Evolutionary conservation across 2,888 invertebrate species (phyloP).

Genomic region (Phragmatobia fuliginosa): DNA sequence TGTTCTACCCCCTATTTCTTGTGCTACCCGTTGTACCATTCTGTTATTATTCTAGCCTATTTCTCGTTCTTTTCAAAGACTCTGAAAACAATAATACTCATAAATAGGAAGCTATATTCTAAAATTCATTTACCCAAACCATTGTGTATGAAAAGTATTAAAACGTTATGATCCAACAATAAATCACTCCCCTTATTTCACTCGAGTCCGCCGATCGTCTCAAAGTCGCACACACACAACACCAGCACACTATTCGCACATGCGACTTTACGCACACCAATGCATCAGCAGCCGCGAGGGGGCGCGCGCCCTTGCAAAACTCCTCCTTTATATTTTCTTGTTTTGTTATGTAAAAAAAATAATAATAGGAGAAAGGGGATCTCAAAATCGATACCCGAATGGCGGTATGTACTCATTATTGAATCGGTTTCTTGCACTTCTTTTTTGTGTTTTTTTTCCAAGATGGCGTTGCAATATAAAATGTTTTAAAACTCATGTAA

Average conservation of each 20-base stretch:
- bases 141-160: conserved; percentile 50
- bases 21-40: too few species aligned
- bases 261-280: conserved; percentile 48
- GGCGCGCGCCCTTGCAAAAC: conserved; percentile 80
- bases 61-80: too few species aligned
- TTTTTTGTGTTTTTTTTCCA: conserved; percentile 33
- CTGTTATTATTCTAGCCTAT: too few species aligned
- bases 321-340: conserved; percentile 85
- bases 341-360: conserved; percentile 84
- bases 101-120: not conserved
- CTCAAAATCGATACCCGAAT: conserved; percentile 82
- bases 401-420: conserved; percentile 69
- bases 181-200: conserved; percentile 81
- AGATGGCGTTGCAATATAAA: conserved; percentile 23
- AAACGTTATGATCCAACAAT: conserved; percentile 49
- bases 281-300: conserved; percentile 56
- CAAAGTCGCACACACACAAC: conserved; percentile 70
- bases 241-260: conserved; percentile 54
- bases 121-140: not conserved
- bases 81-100: too few species aligned
- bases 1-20: too few species aligned
- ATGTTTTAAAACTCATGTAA: not conserved
- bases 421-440: conserved; percentile 48
- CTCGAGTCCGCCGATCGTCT: conserved; percentile 82
- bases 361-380: conserved; percentile 85